Conservation (phyloP, 1,140 invertebrate genomes). For the Metopolophium dirhodum region DNA sequence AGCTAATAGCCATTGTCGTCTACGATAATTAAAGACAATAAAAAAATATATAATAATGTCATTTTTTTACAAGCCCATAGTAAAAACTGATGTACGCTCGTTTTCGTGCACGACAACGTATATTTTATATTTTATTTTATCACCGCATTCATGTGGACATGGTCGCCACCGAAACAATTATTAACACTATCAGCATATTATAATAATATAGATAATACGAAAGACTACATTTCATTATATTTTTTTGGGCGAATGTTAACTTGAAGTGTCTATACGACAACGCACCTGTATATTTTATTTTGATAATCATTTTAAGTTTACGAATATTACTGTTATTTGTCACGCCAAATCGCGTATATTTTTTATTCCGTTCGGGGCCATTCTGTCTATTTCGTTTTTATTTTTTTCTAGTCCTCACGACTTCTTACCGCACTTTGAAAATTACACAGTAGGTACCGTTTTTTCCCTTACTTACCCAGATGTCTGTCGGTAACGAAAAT, state of each 20-base stretch:
- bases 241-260: neutral
- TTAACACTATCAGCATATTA: neutral
- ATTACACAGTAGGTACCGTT: neutral
- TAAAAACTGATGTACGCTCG: neutral
- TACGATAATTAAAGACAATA: too few species aligned
- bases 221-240: neutral
- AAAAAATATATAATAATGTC: neutral
- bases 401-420: neutral
- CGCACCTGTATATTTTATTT: too few species aligned
- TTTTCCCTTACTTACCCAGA: neutral
- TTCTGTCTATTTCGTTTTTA: neutral
- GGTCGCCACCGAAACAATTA: neutral
- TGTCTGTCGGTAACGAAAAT: neutral
- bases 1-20: too few species aligned
- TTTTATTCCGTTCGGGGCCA: too few species aligned
- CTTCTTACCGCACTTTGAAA: neutral
- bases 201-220: neutral
- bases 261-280: neutral
- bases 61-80: neutral
- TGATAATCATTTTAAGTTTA: neutral
- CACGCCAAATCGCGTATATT: neutral
- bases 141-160: neutral
- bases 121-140: neutral
- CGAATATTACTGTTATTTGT: neutral
- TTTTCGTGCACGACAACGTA: neutral